Evolutionary conservation across 2,113 vertebrate genomes (phyloP), one percentile per base, ranked within the genome.

Genomic region (Pterocles gutturalis): DNA sequence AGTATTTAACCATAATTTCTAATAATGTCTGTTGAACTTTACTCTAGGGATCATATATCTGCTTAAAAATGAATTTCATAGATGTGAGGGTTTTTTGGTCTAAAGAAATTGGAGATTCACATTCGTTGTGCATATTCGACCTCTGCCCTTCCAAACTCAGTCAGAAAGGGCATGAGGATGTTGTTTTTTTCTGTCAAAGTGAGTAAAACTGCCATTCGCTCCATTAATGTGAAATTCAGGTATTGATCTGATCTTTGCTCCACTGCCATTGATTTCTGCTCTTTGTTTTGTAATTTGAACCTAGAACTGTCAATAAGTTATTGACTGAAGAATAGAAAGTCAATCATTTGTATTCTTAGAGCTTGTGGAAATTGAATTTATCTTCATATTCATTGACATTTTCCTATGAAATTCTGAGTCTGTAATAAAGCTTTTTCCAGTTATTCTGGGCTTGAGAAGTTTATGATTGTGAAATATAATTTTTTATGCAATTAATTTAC

Each of bases 21-120:
- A 94, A 83, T 91, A 29, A 94, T 93, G 75, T 91, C 65, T 84
- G 70, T 78, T 96, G 45, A 90, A 87, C 45, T 96, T 78, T 71
- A 81, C 71, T 88, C 91, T 70, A 49, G 84, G 83, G 93, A 95
- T 91, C 78, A 92, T 88, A 86, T 94, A 97, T 86, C 83, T 97
- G 78, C 98, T 97, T 98, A 98, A 97, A 98, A 98, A 97, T 96
- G 64, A 96, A 96, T 98, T 97, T 94, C 93, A 96, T 84, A 97
- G 90, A 96, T 97, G 97, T 83, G 97, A 98, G 94, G 60, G 25
- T 2, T 62, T 95, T 98, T 96, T 95, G 54, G 95, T 98, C 86
- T 98, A 96, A 98, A 97, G 34, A 97, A 94, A 95, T 86, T 92
- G 15, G 51, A 91, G 88, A 93, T 98, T 98, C 79, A 92, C 85